Conservation (phyloP, 2,888 invertebrate genomes). For the Atrina japonica region DNA sequence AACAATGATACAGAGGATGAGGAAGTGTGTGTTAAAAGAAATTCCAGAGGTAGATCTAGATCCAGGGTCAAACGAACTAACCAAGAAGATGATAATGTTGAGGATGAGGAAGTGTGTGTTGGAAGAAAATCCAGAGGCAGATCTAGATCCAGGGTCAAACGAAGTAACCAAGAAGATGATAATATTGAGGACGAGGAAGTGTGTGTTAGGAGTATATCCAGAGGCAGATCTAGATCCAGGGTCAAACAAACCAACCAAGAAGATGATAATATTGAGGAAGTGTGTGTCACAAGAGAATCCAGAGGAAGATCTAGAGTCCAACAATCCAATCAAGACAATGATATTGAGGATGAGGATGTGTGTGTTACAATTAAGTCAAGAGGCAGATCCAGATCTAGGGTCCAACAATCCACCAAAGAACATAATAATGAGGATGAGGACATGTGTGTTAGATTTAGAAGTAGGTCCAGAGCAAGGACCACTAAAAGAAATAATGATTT, state of each 20-base stretch:
- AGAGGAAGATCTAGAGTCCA: not conserved
- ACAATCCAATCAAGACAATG: no score
- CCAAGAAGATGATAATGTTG: no score
- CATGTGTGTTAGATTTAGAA: conserved; percentile 1
- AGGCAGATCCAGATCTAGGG: conserved; percentile 5
- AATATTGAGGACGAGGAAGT: conserved; percentile 1
- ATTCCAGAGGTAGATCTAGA: conserved; percentile 2
- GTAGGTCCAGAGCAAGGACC: conserved; percentile 21
- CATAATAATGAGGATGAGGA: conserved; percentile 1
- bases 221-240: conserved; percentile 1
- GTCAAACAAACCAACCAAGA: no score
- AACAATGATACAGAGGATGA: not conserved
- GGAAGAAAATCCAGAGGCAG: not conserved
- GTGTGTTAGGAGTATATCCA: not conserved
- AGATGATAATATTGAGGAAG: not conserved
- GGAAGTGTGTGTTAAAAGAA: conserved; percentile 2
- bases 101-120: conserved; percentile 5
- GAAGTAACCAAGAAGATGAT: no score
- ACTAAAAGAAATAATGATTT: not conserved
- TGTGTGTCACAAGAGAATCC: not conserved
- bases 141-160: not conserved
- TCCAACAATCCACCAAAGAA: not conserved
- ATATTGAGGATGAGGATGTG: not conserved
- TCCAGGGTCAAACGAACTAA: no score
- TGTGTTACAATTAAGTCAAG: not conserved